Base-by-base conservation (phyloP, 2,797 vertebrate species). In the Sebastes nivosus region DNA sequence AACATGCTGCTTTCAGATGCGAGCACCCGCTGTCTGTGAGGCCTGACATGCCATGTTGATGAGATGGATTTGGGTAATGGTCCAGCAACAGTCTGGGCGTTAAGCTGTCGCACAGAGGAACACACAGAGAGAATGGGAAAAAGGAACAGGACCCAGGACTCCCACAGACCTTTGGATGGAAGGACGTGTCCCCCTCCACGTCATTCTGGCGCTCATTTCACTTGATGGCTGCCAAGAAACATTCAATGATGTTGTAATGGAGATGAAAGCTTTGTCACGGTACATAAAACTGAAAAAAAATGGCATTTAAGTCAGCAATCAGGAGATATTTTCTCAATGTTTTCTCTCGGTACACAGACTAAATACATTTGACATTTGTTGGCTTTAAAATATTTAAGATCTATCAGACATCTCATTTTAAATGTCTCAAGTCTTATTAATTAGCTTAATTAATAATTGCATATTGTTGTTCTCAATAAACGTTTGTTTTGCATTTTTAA, bases 41-140 rank as follows among this genome's bases (percentile, higher is more conserved):
- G 75, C 42, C 77, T 77, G 67, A 83, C 70, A 57, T 68, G 66
- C 78, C 46, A 84, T n/a, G 72, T 74, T 73, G 67, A 83, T 22
- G 75, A 87, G 87, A 92, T 85, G 74, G 88, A 87, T 91, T 89
- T 89, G 83, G 83, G 82, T 93, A 90, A 94, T 93, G 88, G 85
- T 88, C 87, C 92, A 84, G 83, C 83, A 85, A 87, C 67, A 86
- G 77, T 79, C 79, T 68, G 67, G 69, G 64, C 81, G 69, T 91
- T 83, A 91, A 68, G 81, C 82, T 84, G 84, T 81, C 57, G 12
- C 59, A 57, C 72, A 67, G 32, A 65, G 72, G 61, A 74, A 75
- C 77, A 79, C 79, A 72, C 60, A 60, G 73, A 76, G 77, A 86
- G 29, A 69, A 69, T 32, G 42, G 57, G 71, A 65, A 59, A 34